Evolutionary conservation across 30 jellyfish, hydroid and myxozoan genomes (phyloP), one percentile per base, ranked within the genome.

Genomic region (Cassiopea andromeda): DNA sequence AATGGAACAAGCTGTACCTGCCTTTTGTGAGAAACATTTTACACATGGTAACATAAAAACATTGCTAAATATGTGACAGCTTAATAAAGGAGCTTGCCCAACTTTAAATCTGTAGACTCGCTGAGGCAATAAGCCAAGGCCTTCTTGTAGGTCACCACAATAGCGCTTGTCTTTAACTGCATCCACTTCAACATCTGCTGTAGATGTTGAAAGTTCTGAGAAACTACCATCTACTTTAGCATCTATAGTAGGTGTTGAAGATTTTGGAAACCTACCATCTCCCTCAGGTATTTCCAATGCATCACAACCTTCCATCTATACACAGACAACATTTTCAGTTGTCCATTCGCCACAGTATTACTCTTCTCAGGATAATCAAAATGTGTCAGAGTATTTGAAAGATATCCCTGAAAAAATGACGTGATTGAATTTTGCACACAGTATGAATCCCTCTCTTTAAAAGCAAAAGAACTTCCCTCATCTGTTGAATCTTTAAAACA

Each of bases 1-100:
- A 46, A 49, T 72, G 81, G 15, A 72, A 72, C 81, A 46, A 49
- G 49, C 81, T 46, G 19, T 72, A 72, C 81, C 49, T 72, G 81
- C 49, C 81, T 72, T 27, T 72, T 72, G 81, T 27, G 81, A 72
- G 49, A 49, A 72, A 27, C 81, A 72, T 49, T 72, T 72, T 17
- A 72, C 46, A 72, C 18, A 13, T 72, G 81, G 49, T 10, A 50
- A 72, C 49, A 72, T 27, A 46, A 72, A 72, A 3, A 54, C 7
- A 54, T 54, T 6, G 64, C 7, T 10, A 54, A 54, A 54, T 54
- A 10, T 54, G 12, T 54, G 7, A 3, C 12, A 10, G 64, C 64
- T 0, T 54, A 54, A 54, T 54, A 10, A 54, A 54, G 7, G 64
- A 54, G 12, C 64, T 54, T 54, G 7, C 10, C 12, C 64, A 54